Base-by-base conservation (phyloP, 1,140 invertebrate genomes). In the Trissolcus basalis region DNA sequence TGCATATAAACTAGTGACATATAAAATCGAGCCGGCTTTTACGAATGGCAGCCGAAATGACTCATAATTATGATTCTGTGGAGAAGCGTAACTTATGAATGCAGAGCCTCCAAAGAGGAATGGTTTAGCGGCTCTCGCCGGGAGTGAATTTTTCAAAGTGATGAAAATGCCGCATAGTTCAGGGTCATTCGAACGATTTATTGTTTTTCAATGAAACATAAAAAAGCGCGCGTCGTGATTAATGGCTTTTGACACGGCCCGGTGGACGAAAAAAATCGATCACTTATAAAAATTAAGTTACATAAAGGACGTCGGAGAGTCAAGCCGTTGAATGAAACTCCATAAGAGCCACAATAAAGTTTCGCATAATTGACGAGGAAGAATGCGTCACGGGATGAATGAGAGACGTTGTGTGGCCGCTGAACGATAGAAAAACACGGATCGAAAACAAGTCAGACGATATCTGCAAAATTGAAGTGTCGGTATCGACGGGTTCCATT, bases 381-480 rank as follows among this genome's bases (percentile, higher is more conserved):
- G 39, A 72, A 59, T 68, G 19, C 16, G 16, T 60, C 60, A 48
- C 39, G 13, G 3, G 10, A 55, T 27, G 45, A 50, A 61, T 49
- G 39, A 11, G 39, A 11, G 32, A 51, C 51, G 12, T 35, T 60
- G 41, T 48, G 11, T 9, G 12, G 43, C 51, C 61, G 64, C 64
- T 69, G 53, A 75, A 69, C 15, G 43, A 19, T 69, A 69, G 64
- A 64, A 64, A 68, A 54, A 65, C 14, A 64, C 60, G 58, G 13
- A 53, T 63, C 14, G 53, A 68, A 53, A 64, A 56, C 11, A 12
- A 58, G 8, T 16, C 33, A 56, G 54, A 63, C 58, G 45, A 35
- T 74, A 74, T 74, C 72, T 69, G 19, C 15, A 43, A 75, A 75
- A 69, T 69, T 69, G 54, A 75, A 75, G 53, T 54, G 53, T 75